Evolutionary conservation across 2,888 invertebrate species (phyloP), one percentile per base, ranked within the genome.

Genomic region (Pollenia griseotomentosa): DNA sequence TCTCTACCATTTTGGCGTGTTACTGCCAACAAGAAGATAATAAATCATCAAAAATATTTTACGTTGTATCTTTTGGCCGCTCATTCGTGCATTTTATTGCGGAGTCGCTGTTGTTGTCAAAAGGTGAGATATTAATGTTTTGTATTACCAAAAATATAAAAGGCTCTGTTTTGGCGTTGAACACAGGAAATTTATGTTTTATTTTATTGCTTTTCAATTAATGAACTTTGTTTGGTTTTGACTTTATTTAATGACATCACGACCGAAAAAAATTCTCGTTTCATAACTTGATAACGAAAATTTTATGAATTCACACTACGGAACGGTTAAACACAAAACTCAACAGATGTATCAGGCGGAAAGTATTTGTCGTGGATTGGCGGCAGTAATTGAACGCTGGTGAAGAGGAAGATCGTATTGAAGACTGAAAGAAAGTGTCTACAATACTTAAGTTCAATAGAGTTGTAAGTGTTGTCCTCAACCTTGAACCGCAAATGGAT

Each of bases 41-140:
- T 86, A 83, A 83, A 83, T 86, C 79, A 86, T 75, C 9, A 33
- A 74, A 81, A 82, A 59, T 51, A 63, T 51, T 66, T 74, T 53
- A 55, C 4, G 48, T 44, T 70, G 16, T 16, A 51, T 19, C 9
- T 74, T 33, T 33, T 79, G 79, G 44, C 33, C 82, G 51, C 61
- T 74, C 51, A 57, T 14, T 82, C 74, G 61, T 78, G 78, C 51
- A 46, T 63, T 83, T 70, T 74, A 79, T 79, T 78, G 73, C 53
- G 68, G 68, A 59, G 65, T 83, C 59, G 42, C 46, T 44, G 46
- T 51, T 44, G 42, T 44, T 61, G 74, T 74, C 74, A 55, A 68
- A 55, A 74, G 63, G 78, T 79, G 74, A 70, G 55, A 81, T 65
- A 79, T 75, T 57, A 79, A 79, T 55, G n/a, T 42, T 16, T 61